These are phyloP conservation scores for Timandra comae DNA, from an alignment of 2,888 invertebrate species.

Conservation along the genomic window DNA sequence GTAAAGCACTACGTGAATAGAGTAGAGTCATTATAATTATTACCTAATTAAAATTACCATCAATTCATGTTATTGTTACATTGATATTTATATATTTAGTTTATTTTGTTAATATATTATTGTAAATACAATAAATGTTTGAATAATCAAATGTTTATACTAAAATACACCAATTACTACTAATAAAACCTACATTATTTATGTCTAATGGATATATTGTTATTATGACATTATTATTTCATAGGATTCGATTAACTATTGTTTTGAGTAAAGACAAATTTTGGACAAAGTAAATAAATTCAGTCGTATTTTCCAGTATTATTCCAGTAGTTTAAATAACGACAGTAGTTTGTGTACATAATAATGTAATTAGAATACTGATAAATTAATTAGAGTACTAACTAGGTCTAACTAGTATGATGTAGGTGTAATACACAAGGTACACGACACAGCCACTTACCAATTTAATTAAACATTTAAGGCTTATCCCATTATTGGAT, in stretches of 20 bases:
- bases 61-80: constrained; percentile 21
- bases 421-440: constrained; percentile 2
- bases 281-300: no score
- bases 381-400: constrained; percentile 3
- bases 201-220: constrained; percentile 1
- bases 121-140: constrained; percentile 5
- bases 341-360: constrained; percentile 1
- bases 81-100: constrained; percentile 20
- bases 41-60: constrained; percentile 8
- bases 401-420: constrained; percentile 8
- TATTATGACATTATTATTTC: neutral
- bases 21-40: constrained; percentile 19
- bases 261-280: no score
- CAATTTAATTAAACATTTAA: no score
- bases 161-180: constrained; percentile 3
- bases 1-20: constrained; percentile 51
- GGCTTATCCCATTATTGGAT: no score
- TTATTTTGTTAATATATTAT: neutral
- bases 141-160: neutral
- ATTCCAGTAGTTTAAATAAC: constrained; percentile 6
- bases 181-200: neutral
- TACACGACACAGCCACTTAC: constrained; percentile 16
- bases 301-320: constrained; percentile 1
- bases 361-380: no score
- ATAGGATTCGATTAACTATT: no score